A percentile compares a stretch with the other conserved stretches of the same genome.
These are phyloP conservation scores for Sebastes diploproa DNA, from an alignment of 2,797 vertebrate species.

Conservation along the genomic window DNA sequence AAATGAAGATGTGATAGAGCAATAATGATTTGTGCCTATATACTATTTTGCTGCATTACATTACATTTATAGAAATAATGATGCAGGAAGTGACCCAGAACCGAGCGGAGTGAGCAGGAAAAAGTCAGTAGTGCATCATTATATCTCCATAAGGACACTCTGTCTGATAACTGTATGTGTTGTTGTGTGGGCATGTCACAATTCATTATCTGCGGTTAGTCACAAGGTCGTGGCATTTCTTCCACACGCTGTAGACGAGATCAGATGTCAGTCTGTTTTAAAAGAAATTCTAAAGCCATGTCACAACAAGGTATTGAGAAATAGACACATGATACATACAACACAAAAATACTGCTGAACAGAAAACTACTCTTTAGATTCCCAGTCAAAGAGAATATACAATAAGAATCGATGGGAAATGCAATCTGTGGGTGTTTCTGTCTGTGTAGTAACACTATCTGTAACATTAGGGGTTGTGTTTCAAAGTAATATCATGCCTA, in stretches of 20 bases:
- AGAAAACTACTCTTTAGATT: neutral
- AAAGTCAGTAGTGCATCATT: neutral
- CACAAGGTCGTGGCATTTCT: neutral
- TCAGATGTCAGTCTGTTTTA: neutral
- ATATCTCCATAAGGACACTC: neutral
- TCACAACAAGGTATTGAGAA: neutral
- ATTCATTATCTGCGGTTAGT: slow-evolving; percentile 14
- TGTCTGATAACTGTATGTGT: neutral
- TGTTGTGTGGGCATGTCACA: neutral
- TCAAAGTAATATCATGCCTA: neutral
- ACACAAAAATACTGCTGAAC: neutral
- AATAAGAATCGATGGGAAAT: neutral
- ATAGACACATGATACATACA: neutral
- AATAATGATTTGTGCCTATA: neutral
- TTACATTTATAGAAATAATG: neutral
- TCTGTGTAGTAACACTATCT: neutral
- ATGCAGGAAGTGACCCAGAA: neutral
- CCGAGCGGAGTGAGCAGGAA: neutral
- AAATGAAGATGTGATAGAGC: neutral
- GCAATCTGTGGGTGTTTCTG: neutral
- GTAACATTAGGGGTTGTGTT: neutral
- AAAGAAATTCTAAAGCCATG: neutral
- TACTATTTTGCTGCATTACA: neutral
- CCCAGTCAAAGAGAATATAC: neutral
- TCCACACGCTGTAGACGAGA: neutral